Evolutionary conservation across 1,140 invertebrate genomes (phyloP).

Genomic region (Drosophila nikananu): DNA sequence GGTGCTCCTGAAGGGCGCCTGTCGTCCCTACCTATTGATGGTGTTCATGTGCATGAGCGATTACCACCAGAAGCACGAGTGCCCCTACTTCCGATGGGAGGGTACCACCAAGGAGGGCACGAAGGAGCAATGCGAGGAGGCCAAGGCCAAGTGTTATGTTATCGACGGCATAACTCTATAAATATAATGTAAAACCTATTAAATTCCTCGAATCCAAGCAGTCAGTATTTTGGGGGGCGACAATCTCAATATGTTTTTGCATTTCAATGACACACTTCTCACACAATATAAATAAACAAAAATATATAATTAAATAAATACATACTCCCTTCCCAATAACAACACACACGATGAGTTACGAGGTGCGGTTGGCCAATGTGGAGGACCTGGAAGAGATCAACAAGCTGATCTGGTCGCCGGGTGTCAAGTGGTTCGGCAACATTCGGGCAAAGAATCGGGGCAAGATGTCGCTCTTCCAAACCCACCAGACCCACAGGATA

Average conservation of each 20-base stretch:
- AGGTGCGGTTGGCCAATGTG: constrained; percentile 36
- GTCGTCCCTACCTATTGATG: constrained; percentile 63
- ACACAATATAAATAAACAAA: constrained; percentile 16
- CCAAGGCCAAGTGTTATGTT: constrained; percentile 54
- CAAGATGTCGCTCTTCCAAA: constrained; percentile 23
- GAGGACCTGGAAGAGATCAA: constrained; percentile 25
- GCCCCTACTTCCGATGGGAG: constrained; percentile 74
- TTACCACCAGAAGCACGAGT: constrained; percentile 62
- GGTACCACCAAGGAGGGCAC: constrained; percentile 12
- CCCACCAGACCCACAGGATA: constrained; percentile 62
- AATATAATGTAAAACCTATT: background rate
- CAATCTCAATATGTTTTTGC: constrained; percentile 5
- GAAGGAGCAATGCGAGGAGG: constrained; percentile 26
- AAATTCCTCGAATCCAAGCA: background rate
- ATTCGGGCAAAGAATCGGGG: constrained; percentile 45
- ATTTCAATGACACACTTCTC: constrained; percentile 14
- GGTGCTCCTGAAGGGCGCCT: constrained; percentile 40
- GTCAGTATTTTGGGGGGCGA: background rate
- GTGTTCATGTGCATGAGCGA: constrained; percentile 60
- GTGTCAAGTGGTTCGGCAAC: constrained; percentile 57
- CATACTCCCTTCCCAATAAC: no score
- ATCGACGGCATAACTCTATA: constrained; percentile 51
- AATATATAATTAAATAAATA: background rate
- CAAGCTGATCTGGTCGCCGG: constrained; percentile 16
- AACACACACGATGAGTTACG: constrained; percentile 11